phyloP scores from a whole-genome alignment of 2,888 invertebrate species.

The Hyposoter didymator region DNA sequence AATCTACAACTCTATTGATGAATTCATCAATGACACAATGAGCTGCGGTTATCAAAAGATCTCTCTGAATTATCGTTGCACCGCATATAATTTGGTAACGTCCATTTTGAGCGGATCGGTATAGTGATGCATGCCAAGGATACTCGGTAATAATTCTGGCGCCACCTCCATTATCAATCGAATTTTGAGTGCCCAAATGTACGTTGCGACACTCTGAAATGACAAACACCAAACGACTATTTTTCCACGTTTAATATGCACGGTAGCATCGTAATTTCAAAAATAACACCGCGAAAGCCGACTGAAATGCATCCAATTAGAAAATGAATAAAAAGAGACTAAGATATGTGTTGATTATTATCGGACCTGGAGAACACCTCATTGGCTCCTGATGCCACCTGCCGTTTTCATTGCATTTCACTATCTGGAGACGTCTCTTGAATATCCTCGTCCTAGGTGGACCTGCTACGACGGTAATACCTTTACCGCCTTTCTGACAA shows the following conservation, averaged over 20 bases:
- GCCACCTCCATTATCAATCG: constrained; percentile 76
- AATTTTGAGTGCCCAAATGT: constrained; percentile 65
- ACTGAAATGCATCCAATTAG: not conserved
- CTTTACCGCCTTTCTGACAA: constrained; percentile 76
- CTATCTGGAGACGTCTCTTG: constrained; percentile 67
- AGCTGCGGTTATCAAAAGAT: constrained; percentile 83
- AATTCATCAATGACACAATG: constrained; percentile 82
- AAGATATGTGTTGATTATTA: constrained; percentile 75
- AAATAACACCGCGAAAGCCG: too few relatives aligned
- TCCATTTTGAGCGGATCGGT: constrained; percentile 64
- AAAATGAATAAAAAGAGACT: not conserved
- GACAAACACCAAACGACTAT: not conserved
- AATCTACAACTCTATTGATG: too few relatives aligned
- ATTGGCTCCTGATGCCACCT: constrained; percentile 82
- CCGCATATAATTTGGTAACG: constrained; percentile 80
- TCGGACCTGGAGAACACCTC: constrained; percentile 81
- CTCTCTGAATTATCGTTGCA: constrained; percentile 81
- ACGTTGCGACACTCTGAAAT: constrained; percentile 80
- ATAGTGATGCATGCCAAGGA: constrained; percentile 83
- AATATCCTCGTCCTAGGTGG: constrained; percentile 69
- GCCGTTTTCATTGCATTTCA: constrained; percentile 77
- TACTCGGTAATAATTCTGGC: constrained; percentile 79
- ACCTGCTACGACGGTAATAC: too few relatives aligned
- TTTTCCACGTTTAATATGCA: too few relatives aligned
- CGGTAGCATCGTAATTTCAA: too few relatives aligned